These are phyloP conservation scores for Clitarchus hookeri DNA, from an alignment of 2,888 invertebrate genomes.

Conservation along the genomic window DNA sequence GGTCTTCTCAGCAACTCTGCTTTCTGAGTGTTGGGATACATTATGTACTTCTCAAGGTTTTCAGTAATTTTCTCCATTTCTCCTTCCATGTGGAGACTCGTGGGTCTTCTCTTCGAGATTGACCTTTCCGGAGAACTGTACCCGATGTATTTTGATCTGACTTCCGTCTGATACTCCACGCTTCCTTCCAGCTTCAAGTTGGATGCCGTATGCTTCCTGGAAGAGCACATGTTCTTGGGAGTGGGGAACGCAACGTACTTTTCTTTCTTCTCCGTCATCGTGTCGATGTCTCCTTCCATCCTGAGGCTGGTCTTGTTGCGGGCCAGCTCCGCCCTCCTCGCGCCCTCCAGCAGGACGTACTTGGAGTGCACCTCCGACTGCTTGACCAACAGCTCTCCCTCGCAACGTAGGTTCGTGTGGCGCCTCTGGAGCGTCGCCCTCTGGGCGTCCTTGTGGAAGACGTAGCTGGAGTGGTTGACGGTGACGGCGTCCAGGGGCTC, in stretches of 20 bases:
- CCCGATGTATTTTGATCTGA: slow-evolving; percentile 54
- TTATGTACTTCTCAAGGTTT: slow-evolving; percentile 54
- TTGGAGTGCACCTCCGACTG: slow-evolving; percentile 57
- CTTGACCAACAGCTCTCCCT: slow-evolving; percentile 50
- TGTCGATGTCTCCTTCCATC: slow-evolving; percentile 58
- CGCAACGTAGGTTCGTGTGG: slow-evolving; percentile 48
- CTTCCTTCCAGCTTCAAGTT: slow-evolving; percentile 58
- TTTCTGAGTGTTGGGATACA: slow-evolving; percentile 54
- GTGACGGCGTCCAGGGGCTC: slow-evolving; percentile 18
- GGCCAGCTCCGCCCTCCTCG: slow-evolving; percentile 54
- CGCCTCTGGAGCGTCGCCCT: slow-evolving; percentile 42
- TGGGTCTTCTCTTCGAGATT: slow-evolving; percentile 52
- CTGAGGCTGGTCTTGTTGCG: slow-evolving; percentile 51
- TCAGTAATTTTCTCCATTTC: slow-evolving; percentile 55
- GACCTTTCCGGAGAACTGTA: slow-evolving; percentile 55
- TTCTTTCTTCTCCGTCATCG: slow-evolving; percentile 58
- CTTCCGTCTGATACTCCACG: slow-evolving; percentile 57
- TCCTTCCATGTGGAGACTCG: slow-evolving; percentile 59
- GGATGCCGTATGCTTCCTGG: slow-evolving; percentile 19
- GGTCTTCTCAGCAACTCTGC: slow-evolving; percentile 49
- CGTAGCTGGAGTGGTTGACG: slow-evolving; percentile 24
- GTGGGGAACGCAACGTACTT: slow-evolving; percentile 53
- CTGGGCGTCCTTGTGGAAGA: slow-evolving; percentile 24
- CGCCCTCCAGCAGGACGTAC: slow-evolving; percentile 56
- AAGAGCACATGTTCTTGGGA: slow-evolving; percentile 39